Evolutionary conservation across 2,888 invertebrate genomes (phyloP).

Genomic region (Aphodius granarius): DNA sequence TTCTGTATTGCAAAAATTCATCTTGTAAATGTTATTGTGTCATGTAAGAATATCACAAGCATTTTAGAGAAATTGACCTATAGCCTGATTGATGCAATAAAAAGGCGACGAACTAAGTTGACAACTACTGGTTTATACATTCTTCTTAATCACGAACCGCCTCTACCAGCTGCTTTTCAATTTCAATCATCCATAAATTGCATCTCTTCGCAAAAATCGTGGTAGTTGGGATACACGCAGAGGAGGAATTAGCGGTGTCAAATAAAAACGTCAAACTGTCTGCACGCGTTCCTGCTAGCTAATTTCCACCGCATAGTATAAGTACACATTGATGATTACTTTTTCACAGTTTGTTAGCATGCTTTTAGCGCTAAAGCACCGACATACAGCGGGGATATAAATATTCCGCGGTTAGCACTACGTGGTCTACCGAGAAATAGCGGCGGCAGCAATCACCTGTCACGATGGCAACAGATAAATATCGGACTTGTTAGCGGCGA

Average conservation of each 20-base stretch:
- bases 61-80: no score
- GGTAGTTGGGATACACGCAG: not conserved
- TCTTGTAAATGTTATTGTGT: no score
- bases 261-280: not conserved
- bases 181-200: not conserved
- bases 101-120: not conserved
- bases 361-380: not conserved
- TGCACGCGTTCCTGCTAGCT: not conserved
- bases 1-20: not conserved
- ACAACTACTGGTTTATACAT: not conserved
- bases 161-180: not conserved
- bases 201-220: not conserved
- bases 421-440: not conserved
- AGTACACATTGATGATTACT: not conserved
- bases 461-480: not conserved
- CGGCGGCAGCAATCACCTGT: not conserved
- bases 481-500: not conserved
- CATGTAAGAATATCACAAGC: no score
- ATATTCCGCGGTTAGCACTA: not conserved
- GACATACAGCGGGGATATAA: not conserved
- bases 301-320: not conserved
- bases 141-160: not conserved
- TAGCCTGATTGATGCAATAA: not conserved
- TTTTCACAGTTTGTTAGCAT: not conserved
- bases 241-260: not conserved